Percentiles rank a stretch among this genome's conserved stretches.
phyloP scores from a whole-genome alignment of 2,797 vertebrate species.

The Anguilla anguilla region DNA sequence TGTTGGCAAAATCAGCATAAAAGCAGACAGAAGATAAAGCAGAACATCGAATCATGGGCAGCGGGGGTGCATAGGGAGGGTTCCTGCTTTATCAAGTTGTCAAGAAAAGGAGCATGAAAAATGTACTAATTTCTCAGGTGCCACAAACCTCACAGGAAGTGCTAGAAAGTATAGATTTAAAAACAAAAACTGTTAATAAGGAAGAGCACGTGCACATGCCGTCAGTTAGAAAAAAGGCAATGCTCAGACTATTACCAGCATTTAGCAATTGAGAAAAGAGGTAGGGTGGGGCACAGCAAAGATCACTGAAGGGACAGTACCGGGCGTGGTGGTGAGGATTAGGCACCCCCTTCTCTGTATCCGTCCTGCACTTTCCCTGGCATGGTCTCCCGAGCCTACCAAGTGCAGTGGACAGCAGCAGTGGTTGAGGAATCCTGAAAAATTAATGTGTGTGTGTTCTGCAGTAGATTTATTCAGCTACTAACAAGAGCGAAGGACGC shows the following conservation, averaged over 20 bases:
- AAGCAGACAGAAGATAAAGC: neutral
- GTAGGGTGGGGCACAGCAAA: neutral
- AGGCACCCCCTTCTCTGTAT: neutral
- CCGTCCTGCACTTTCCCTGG: neutral
- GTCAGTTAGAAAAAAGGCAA: no score
- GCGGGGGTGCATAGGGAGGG: neutral
- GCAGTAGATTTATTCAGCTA: conserved; percentile 58
- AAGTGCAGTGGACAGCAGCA: neutral
- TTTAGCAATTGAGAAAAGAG: neutral
- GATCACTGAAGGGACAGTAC: neutral
- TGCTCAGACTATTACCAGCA: no score
- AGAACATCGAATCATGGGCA: neutral
- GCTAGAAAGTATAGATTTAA: no score
- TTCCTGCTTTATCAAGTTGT: neutral
- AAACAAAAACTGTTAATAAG: no score
- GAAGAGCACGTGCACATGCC: no score
- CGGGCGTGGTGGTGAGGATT: neutral
- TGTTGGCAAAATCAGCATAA: neutral
- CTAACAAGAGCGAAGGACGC: conserved; percentile 53
- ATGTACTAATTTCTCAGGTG: neutral
- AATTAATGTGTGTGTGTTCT: conserved; percentile 59
- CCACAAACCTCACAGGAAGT: no score
- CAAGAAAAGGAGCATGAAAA: neutral
- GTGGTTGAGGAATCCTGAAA: conserved; percentile 48
- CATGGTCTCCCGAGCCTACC: neutral